These are phyloP conservation scores for Sakesphorus luctuosus DNA, from an alignment of 2,113 vertebrate species.

Conservation along the genomic window DNA sequence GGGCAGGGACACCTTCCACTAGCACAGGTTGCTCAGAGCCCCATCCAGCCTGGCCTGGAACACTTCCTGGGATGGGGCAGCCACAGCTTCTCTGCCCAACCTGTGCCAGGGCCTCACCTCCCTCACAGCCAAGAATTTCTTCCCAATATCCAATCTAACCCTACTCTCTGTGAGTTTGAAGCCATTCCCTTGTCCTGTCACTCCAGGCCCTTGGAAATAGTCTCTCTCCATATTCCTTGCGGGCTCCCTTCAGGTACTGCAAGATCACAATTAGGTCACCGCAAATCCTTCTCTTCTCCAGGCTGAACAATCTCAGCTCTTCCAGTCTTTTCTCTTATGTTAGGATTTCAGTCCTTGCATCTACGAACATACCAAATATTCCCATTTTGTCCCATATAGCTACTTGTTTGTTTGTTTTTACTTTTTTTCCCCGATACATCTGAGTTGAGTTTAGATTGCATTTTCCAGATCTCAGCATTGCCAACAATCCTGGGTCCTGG, in stretches of 20 bases:
- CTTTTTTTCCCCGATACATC: not conserved
- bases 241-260: rapidly evolving
- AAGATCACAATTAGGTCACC: rapidly evolving
- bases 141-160: not conserved
- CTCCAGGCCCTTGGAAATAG: not conserved
- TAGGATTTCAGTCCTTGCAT: not conserved
- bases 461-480: not conserved
- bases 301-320: not conserved
- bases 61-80: not conserved
- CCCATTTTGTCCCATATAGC: not conserved
- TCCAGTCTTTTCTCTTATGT: not conserved
- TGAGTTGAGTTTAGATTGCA: not conserved
- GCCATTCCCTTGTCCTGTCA: not conserved
- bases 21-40: rapidly evolving
- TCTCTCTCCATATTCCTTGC: not conserved
- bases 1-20: not conserved
- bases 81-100: not conserved
- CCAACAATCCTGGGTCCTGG: not conserved
- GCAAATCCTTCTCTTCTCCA: rapidly evolving
- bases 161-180: rapidly evolving
- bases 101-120: not conserved
- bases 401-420: not conserved
- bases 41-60: not conserved
- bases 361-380: not conserved
- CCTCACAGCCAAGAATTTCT: not conserved